Base-by-base conservation (phyloP, 2,797 vertebrate species). In the Rhinella marina region DNA sequence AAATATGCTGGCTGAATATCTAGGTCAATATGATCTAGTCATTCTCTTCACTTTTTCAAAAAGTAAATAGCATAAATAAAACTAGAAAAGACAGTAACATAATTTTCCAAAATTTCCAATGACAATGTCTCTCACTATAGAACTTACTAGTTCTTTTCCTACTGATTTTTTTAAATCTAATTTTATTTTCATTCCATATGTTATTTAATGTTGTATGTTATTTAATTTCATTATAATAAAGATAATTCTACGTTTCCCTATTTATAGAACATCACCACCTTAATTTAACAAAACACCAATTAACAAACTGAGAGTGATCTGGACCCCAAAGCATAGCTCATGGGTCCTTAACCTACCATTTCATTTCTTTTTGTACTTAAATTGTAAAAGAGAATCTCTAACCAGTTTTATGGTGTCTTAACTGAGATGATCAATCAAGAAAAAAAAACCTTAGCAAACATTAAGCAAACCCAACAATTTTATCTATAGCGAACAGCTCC, bases 21-120 rank as follows among this genome's bases (percentile, higher is more conserved):
- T 79, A 68, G 85, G 59, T 79, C 61, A 86, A 68, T 70, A 85
- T 85, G 70, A 76, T 77, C 57, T 52, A 85, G 32, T 27, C 57
- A 59, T 29, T n/a, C 48, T 59, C 7, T 62, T n/a, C n/a, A 77
- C 57, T 62, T 85, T 85, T 84, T 19, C 29, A 85, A 62, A 77
- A 50, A 83, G 29, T 19, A 85, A 75, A 76, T 27, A 85, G 50
- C 50, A 16, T 73, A 85, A 23, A 62, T 50, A 27, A 21, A 61
- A 27, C 19, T 50, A 57, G 59, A 77, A 77, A 84, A n/a, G 50
- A n/a, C 23, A 77, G 48, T 54, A 54, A 25, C 50, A 77, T 77
- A 14, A 25, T 77, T 77, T 8, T 77, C 48, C 54, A 77, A n/a
- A 54, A 52, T 77, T 54, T 13, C 3, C 11, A 2, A 10, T 54